Evolutionary conservation across 2,888 invertebrate species (phyloP).

Genomic region (Nebria salina): DNA sequence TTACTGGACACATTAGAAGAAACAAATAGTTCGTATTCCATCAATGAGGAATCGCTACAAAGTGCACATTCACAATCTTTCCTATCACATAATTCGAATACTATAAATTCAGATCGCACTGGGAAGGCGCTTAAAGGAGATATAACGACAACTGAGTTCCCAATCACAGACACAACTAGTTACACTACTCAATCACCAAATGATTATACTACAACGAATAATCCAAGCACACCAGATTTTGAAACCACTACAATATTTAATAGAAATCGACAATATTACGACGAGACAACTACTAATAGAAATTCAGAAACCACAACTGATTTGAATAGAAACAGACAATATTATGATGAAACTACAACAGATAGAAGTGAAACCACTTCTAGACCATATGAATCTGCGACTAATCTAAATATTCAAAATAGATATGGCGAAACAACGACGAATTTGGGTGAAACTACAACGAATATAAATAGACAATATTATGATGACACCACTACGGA

Average conservation of each 20-base stretch:
- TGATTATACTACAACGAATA: constrained; percentile 33
- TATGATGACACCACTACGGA: background rate
- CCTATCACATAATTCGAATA: constrained; percentile 67
- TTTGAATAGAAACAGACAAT: constrained; percentile 28
- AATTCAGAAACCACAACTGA: constrained; percentile 46
- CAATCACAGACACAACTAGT: constrained; percentile 47
- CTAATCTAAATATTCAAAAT: background rate
- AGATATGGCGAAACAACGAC: background rate
- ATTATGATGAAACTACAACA: constrained; percentile 43
- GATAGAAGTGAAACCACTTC: constrained; percentile 24
- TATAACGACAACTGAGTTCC: constrained; percentile 29
- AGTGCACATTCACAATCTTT: constrained; percentile 77
- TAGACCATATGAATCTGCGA: background rate
- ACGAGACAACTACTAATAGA: constrained; percentile 8
- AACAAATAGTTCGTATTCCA: constrained; percentile 52
- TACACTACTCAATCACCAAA: constrained; percentile 52
- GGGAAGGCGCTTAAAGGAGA: constrained; percentile 55
- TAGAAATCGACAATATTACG: constrained; percentile 30
- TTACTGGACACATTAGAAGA: constrained; percentile 30
- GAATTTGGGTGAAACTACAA: background rate
- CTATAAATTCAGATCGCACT: constrained; percentile 57
- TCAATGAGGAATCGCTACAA: constrained; percentile 71
- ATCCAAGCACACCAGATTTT: constrained; percentile 36
- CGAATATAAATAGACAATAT: background rate
- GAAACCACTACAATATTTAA: constrained; percentile 40